Evolutionary conservation across 2,888 invertebrate species (phyloP).

Genomic region (Eupithecia insigniata): DNA sequence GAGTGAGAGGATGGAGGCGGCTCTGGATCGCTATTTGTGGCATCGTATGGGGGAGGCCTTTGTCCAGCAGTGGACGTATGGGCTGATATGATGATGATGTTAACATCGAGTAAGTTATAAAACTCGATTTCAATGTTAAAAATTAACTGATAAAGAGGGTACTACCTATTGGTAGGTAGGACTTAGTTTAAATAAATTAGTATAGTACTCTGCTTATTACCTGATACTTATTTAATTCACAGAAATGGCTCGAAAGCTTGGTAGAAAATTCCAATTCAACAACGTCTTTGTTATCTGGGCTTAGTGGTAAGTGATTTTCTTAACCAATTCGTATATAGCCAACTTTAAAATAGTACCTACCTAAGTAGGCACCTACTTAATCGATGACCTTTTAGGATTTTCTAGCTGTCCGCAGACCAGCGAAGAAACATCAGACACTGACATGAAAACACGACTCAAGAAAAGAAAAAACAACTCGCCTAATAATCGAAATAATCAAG

Average conservation of each 20-base stretch:
- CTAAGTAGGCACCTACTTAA: too few relatives aligned
- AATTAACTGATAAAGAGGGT: too few relatives aligned
- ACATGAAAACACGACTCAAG: conserved; percentile 35
- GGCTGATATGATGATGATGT: too few relatives aligned
- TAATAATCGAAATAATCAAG: conserved; percentile 30
- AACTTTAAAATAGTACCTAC: too few relatives aligned
- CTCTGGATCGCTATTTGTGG: too few relatives aligned
- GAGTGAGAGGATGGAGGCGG: too few relatives aligned
- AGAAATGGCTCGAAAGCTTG: conserved; percentile 73
- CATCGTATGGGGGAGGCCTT: too few relatives aligned
- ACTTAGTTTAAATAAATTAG: too few relatives aligned
- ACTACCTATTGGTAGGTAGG: too few relatives aligned
- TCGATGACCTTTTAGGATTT: conserved; percentile 45
- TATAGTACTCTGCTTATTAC: neutral
- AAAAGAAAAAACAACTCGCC: conserved; percentile 43
- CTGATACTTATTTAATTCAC: conserved; percentile 43
- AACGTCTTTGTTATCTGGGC: conserved; percentile 55
- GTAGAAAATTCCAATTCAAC: conserved; percentile 65
- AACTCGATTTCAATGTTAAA: too few relatives aligned
- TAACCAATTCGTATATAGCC: neutral
- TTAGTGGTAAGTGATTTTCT: conserved; percentile 36
- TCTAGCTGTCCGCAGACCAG: conserved; percentile 56
- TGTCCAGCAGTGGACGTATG: too few relatives aligned
- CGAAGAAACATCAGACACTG: conserved; percentile 44
- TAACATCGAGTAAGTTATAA: too few relatives aligned